These are phyloP conservation scores for Chaenocephalus aceratus DNA, from an alignment of 2,113 vertebrate genomes.

Conservation along the genomic window DNA sequence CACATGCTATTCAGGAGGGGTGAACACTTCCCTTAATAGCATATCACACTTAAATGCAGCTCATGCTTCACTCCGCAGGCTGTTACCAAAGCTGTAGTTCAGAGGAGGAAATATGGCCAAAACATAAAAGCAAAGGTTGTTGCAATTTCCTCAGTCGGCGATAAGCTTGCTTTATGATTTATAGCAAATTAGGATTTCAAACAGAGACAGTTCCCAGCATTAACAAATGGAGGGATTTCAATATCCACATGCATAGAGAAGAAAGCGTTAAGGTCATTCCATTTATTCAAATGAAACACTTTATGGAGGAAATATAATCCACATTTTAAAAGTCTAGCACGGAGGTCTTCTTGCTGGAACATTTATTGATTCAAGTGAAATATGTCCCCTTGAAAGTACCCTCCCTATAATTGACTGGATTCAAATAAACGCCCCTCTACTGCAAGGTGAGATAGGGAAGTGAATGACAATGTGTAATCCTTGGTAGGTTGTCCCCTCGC, in stretches of 20 bases:
- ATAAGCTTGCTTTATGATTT: slow-evolving; percentile 35
- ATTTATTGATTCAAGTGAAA: slow-evolving; percentile 68
- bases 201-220: slow-evolving; percentile 18
- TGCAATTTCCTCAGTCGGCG: slow-evolving; percentile 11
- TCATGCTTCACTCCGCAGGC: neutral
- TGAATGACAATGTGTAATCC: slow-evolving; percentile 50
- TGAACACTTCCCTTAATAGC: slow-evolving; percentile 7
- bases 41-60: neutral
- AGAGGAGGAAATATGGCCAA: neutral
- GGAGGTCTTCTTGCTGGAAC: slow-evolving; percentile 45
- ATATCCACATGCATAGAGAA: slow-evolving; percentile 2
- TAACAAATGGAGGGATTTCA: slow-evolving; percentile 31
- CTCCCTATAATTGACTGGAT: slow-evolving; percentile 52
- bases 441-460: slow-evolving; percentile 51
- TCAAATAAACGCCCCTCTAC: slow-evolving; percentile 51
- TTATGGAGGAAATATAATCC: slow-evolving; percentile 19
- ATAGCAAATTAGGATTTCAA: slow-evolving; percentile 48
- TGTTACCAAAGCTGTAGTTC: slow-evolving; percentile 6
- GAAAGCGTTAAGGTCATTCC: slow-evolving; percentile 21
- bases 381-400: slow-evolving; percentile 49
- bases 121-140: slow-evolving; percentile 28
- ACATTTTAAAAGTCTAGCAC: slow-evolving; percentile 29
- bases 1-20: neutral
- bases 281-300: slow-evolving; percentile 25
- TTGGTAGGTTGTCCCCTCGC: slow-evolving; percentile 10